phyloP scores from a whole-genome alignment of 2,113 vertebrate species.

The Dicentrarchus labrax region DNA sequence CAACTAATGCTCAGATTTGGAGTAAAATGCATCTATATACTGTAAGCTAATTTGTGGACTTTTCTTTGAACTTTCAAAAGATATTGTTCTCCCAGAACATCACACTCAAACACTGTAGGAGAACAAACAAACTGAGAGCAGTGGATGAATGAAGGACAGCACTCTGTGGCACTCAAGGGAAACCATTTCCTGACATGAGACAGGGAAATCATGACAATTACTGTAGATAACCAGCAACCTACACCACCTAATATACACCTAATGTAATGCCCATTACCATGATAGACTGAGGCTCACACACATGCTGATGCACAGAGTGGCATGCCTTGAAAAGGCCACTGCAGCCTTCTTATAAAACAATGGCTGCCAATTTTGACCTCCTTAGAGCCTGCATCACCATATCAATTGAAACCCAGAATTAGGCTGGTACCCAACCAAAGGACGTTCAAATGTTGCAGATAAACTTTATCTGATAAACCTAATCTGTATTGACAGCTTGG shows the following conservation, averaged over 20 bases:
- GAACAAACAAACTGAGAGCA: neutral
- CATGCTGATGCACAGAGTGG: constrained; percentile 13
- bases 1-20: constrained; percentile 88
- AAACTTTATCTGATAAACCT: constrained; percentile 77
- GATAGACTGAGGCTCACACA: constrained; percentile 2
- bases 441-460: constrained; percentile 72
- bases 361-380: constrained; percentile 38
- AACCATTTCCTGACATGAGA: neutral
- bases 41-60: constrained; percentile 80
- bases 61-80: constrained; percentile 88
- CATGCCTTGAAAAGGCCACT: constrained; percentile 39
- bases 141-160: neutral
- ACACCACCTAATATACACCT: neutral
- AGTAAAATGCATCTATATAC: constrained; percentile 86
- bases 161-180: neutral
- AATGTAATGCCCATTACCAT: neutral
- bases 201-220: neutral
- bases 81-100: constrained; percentile 81
- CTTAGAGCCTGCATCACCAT: constrained; percentile 50
- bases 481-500: constrained; percentile 76
- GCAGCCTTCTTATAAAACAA: constrained; percentile 53
- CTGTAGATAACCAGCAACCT: constrained; percentile 17
- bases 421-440: constrained; percentile 63
- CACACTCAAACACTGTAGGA: neutral
- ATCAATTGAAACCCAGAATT: constrained; percentile 66